phyloP scores from a whole-genome alignment of 2,888 invertebrate species.

The Ophioninae sp. region DNA sequence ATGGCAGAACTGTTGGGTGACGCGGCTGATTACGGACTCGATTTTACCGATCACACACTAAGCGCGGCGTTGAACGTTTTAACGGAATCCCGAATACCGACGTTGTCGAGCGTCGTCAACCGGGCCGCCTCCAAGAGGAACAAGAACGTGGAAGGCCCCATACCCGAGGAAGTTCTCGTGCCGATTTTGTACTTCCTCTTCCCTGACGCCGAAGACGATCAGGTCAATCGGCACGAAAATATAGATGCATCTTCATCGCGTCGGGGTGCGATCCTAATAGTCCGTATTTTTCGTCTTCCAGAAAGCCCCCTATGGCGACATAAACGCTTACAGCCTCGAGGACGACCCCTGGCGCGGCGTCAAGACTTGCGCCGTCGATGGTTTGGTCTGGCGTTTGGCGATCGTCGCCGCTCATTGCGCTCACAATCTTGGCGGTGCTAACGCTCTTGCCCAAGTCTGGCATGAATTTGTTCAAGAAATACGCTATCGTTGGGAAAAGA shows the following conservation, averaged over 20 bases:
- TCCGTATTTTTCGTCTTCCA: conserved; percentile 52
- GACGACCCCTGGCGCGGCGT: conserved; percentile 80
- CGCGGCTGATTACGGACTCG: conserved; percentile 75
- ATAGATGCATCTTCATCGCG: neutral
- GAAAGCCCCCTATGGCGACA: conserved; percentile 77
- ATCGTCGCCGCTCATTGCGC: conserved; percentile 88
- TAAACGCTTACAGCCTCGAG: conserved; percentile 70
- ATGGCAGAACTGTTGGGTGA: conserved; percentile 83
- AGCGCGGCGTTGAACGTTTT: conserved; percentile 84
- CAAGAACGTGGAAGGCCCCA: conserved; percentile 87
- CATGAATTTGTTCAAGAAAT: conserved; percentile 95
- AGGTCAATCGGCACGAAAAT: conserved; percentile 71
- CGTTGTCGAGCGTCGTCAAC: conserved; percentile 84
- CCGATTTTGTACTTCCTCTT: conserved; percentile 92
- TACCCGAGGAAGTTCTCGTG: conserved; percentile 88
- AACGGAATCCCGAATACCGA: conserved; percentile 89
- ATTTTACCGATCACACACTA: conserved; percentile 77
- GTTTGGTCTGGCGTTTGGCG: conserved; percentile 91
- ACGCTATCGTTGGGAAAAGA: conserved; percentile 94
- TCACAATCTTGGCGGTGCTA: conserved; percentile 88
- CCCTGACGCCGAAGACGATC: conserved; percentile 91
- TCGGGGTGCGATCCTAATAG: neutral
- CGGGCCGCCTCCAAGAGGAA: conserved; percentile 83
- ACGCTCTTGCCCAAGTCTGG: conserved; percentile 94
- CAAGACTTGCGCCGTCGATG: conserved; percentile 90